Conservation (phyloP, 2,888 invertebrate genomes). For the Julus scanicus region DNA sequence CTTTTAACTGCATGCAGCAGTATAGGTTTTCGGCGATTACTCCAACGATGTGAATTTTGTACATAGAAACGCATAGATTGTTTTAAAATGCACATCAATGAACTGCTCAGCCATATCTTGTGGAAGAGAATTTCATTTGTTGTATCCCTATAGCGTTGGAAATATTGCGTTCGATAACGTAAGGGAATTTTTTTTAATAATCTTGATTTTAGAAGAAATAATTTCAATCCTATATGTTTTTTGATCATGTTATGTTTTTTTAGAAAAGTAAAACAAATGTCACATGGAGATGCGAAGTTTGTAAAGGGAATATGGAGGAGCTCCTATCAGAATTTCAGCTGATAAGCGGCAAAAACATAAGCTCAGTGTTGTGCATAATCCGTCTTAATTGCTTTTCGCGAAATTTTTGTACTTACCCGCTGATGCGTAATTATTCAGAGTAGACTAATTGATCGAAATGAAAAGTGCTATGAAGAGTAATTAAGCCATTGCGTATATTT, state of each 20-base stretch:
- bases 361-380: neutral
- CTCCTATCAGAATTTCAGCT: neutral
- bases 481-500: neutral
- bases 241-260: neutral
- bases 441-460: neutral
- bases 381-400: neutral
- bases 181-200: no score
- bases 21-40: no score
- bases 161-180: neutral
- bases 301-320: neutral
- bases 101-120: neutral
- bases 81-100: neutral
- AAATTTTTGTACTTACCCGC: neutral
- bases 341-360: neutral
- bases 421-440: conserved; percentile 36
- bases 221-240: neutral
- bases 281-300: neutral
- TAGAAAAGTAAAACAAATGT: neutral
- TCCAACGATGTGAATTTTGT: no score
- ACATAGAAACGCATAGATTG: neutral
- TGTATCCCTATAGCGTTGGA: neutral
- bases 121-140: neutral
- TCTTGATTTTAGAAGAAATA: neutral
- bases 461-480: neutral
- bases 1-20: no score